A percentile compares a stretch with the other conserved stretches of the same genome.
These are phyloP conservation scores for Ciconia nigra DNA, from an alignment of 2,797 vertebrate species.

Conservation along the genomic window DNA sequence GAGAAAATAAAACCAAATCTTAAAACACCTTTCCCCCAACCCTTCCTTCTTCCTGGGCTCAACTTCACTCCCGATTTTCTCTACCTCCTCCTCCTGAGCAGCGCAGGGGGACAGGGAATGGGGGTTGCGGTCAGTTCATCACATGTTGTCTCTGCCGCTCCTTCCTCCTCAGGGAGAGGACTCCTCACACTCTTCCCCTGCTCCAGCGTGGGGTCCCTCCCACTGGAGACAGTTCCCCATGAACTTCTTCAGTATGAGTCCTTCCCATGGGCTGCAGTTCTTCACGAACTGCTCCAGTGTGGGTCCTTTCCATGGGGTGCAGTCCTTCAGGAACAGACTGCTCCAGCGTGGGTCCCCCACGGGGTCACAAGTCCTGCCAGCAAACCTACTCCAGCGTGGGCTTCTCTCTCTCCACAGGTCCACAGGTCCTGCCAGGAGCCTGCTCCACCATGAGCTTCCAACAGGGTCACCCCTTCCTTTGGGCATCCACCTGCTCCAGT, in stretches of 20 bases:
- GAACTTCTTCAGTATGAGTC: not conserved
- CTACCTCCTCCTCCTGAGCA: not conserved
- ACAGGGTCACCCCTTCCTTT: too few relatives aligned
- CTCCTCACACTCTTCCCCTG: not conserved
- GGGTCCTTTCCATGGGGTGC: not conserved
- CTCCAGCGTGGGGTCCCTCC: not conserved
- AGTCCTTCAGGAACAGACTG: not conserved
- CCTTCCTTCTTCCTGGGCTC: not conserved
- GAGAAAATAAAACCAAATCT: not conserved
- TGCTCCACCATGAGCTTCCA: too few relatives aligned
- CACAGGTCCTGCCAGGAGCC: too few relatives aligned
- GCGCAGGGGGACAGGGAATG: not conserved
- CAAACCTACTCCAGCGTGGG: too few relatives aligned
- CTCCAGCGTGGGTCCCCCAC: not conserved
- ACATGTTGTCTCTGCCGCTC: not conserved
- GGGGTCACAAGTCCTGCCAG: too few relatives aligned
- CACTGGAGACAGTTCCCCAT: not conserved
- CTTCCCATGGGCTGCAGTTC: not conserved
- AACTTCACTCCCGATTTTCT: not conserved
- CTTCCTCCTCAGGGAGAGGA: not conserved
- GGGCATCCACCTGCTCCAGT: too few relatives aligned
- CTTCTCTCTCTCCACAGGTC: too few relatives aligned
- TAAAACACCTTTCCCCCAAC: not conserved
- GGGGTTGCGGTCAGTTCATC: not conserved
- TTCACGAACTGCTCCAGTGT: not conserved